These are phyloP conservation scores for Holothuria scabra DNA, from an alignment of 53 echinoderm and acorn worm genomes.

Conservation along the genomic window DNA sequence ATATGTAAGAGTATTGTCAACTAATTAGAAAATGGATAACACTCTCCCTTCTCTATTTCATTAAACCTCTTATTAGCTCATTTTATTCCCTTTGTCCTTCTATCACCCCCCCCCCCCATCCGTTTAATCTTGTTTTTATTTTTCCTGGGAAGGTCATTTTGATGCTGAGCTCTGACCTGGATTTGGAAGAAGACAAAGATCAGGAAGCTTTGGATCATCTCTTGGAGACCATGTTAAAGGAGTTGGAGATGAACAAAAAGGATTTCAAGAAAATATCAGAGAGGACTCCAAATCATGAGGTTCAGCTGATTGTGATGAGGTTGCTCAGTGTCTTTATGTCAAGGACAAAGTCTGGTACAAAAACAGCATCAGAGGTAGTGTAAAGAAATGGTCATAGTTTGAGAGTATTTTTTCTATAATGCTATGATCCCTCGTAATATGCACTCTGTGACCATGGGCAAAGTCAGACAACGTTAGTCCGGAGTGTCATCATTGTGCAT, in stretches of 20 bases:
- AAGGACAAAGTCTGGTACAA: slow-evolving; percentile 96
- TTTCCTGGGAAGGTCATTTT: slow-evolving; percentile 71
- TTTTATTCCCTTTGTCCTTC: too few relatives aligned
- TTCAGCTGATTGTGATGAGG: slow-evolving; percentile 97
- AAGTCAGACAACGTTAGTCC: too few relatives aligned
- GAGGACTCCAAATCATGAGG: slow-evolving; percentile 91
- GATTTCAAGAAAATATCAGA: slow-evolving; percentile 85
- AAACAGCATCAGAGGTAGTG: slow-evolving; percentile 87
- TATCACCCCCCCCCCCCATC: too few relatives aligned
- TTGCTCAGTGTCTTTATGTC: slow-evolving; percentile 99
- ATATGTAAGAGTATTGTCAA: too few relatives aligned
- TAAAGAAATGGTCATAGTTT: not conserved
- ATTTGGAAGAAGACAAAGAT: slow-evolving; percentile 90
- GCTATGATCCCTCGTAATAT: too few relatives aligned
- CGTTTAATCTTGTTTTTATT: not conserved
- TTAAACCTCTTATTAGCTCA: too few relatives aligned
- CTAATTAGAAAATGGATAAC: too few relatives aligned
- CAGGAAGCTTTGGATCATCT: slow-evolving; percentile 76
- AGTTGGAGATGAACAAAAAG: slow-evolving; percentile 77
- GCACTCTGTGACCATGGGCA: too few relatives aligned
- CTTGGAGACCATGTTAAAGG: slow-evolving; percentile 73
- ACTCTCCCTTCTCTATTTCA: too few relatives aligned
- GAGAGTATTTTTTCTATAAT: too few relatives aligned
- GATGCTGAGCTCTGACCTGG: slow-evolving; percentile 96
- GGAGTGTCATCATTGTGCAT: too few relatives aligned